Conservation (phyloP, 35 echinoderm and acorn worm genomes). For the Chiridota heheva region DNA sequence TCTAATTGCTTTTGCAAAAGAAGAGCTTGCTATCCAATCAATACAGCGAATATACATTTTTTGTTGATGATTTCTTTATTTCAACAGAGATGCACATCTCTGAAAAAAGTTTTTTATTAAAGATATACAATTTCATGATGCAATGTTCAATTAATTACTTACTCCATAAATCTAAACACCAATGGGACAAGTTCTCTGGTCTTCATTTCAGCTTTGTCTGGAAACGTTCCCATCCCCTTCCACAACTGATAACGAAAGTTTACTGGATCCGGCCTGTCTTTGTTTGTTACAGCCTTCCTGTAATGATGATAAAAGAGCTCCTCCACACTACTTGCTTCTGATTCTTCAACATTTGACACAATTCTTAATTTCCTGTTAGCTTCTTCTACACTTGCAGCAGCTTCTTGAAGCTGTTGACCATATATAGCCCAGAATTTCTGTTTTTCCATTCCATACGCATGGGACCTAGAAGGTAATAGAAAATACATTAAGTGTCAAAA, state of each 20-base stretch:
- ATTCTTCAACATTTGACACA: background rate
- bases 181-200: constrained; percentile 80
- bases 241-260: constrained; percentile 64
- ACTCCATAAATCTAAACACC: constrained; percentile 79
- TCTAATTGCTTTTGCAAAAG: no score
- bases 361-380: no score
- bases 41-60: no score
- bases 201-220: constrained; percentile 58
- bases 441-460: constrained; percentile 88
- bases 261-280: constrained; percentile 68
- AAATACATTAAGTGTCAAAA: background rate
- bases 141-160: no score
- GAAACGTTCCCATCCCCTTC: constrained; percentile 75
- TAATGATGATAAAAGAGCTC: constrained; percentile 43
- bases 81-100: no score
- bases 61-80: no score
- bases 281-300: background rate
- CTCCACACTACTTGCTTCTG: background rate
- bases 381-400: constrained; percentile 20
- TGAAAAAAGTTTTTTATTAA: no score
- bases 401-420: constrained; percentile 16
- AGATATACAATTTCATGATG: no score
- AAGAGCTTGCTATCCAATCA: no score
- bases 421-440: constrained; percentile 68
- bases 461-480: constrained; percentile 41